Conservation (phyloP, 2,113 vertebrate species). For the Sebastes schlegelii region DNA sequence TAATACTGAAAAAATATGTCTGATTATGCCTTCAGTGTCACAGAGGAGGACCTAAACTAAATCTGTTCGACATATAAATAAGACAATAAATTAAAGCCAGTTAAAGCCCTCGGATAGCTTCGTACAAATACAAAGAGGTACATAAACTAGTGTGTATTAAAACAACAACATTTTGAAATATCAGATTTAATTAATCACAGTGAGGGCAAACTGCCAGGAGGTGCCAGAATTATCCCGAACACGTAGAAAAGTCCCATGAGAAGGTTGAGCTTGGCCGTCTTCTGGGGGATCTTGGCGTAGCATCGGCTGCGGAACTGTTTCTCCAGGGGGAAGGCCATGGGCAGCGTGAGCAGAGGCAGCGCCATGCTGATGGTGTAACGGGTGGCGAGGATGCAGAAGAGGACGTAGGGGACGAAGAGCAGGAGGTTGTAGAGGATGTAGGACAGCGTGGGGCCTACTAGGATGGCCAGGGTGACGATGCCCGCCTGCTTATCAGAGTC, state of each 20-base stretch:
- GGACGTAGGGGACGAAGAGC: constrained; percentile 94
- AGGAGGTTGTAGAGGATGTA: constrained; percentile 93
- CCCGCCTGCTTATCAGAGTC: constrained; percentile 95
- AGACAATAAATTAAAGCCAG: constrained; percentile 78
- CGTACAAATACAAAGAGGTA: constrained; percentile 67
- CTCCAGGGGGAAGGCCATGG: constrained; percentile 96
- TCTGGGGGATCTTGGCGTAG: constrained; percentile 93
- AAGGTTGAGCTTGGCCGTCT: constrained; percentile 96
- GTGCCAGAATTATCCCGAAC: constrained; percentile 92
- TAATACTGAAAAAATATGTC: constrained; percentile 64
- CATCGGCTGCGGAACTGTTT: constrained; percentile 92
- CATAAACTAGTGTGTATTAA: constrained; percentile 67
- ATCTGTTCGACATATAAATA: constrained; percentile 69
- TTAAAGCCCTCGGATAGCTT: constrained; percentile 39
- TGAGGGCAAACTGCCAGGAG: constrained; percentile 89
- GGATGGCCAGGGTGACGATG: constrained; percentile 97
- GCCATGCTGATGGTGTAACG: constrained; percentile 96
- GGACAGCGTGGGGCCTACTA: constrained; percentile 92
- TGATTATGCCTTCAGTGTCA: constrained; percentile 35
- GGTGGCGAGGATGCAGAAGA: constrained; percentile 94
- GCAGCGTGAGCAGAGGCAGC: constrained; percentile 92
- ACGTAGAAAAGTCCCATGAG: constrained; percentile 97
- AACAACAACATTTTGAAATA: constrained; percentile 45
- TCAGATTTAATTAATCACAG: constrained; percentile 78
- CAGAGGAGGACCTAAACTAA: constrained; percentile 52